Evolutionary conservation across 2,888 invertebrate genomes (phyloP).

Genomic region (Diarsia mendica): DNA sequence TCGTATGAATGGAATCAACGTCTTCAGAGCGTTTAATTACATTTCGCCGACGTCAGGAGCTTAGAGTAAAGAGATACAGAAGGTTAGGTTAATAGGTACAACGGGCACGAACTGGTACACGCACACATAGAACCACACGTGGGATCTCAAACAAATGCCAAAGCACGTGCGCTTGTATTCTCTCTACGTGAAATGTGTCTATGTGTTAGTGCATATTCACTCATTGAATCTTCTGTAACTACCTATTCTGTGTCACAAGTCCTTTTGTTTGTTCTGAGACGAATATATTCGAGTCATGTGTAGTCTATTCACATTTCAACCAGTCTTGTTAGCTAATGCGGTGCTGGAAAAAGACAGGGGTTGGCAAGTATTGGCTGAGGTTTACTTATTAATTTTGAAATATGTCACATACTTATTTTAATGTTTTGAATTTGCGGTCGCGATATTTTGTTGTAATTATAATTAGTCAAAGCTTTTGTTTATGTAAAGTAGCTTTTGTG

Average conservation of each 20-base stretch:
- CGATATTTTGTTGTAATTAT: slow-evolving; percentile 1
- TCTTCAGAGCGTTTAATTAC: slow-evolving; percentile 52
- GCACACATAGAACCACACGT: not conserved
- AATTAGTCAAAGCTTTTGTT: not conserved
- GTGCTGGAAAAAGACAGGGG: slow-evolving; percentile 22
- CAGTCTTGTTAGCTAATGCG: slow-evolving; percentile 34
- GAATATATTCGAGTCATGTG: slow-evolving; percentile 19
- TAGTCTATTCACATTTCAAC: slow-evolving; percentile 47
- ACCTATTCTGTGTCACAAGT: slow-evolving; percentile 5
- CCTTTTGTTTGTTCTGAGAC: slow-evolving; percentile 44
- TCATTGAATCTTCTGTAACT: not conserved
- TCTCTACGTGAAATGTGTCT: not conserved
- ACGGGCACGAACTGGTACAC: not conserved
- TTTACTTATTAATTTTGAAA: slow-evolving; percentile 24
- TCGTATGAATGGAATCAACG: slow-evolving; percentile 57
- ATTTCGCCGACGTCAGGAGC: slow-evolving; percentile 29
- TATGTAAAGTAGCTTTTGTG: too few species aligned
- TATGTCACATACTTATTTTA: not conserved
- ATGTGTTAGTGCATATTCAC: not conserved
- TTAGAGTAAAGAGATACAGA: not conserved
- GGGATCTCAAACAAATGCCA: not conserved
- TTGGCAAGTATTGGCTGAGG: slow-evolving; percentile 15
- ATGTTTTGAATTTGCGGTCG: not conserved
- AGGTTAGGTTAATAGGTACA: not conserved
- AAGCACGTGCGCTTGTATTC: not conserved